Evolutionary conservation across 2,888 invertebrate genomes (phyloP).

Genomic region (Drosophila prolongata): DNA sequence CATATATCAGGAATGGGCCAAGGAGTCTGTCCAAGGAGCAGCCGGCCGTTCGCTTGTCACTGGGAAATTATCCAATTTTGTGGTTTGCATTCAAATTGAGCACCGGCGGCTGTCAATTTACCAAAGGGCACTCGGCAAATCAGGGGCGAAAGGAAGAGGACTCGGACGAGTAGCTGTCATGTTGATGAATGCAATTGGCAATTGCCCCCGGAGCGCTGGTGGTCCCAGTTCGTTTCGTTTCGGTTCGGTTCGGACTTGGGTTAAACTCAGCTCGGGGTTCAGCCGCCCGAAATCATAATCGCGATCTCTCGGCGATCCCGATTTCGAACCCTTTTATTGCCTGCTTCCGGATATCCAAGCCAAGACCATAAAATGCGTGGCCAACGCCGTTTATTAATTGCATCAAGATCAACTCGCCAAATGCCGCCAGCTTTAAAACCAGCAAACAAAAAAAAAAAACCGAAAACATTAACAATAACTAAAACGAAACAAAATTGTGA

Average conservation of each 20-base stretch:
- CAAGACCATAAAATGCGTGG: conserved; percentile 58
- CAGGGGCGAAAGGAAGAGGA: conserved; percentile 1
- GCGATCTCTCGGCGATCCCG: conserved; percentile 56
- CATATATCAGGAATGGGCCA: conserved; percentile 80
- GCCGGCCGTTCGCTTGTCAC: conserved; percentile 77
- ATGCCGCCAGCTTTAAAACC: conserved; percentile 69
- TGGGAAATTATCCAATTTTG: conserved; percentile 84
- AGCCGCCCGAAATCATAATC: conserved; percentile 68
- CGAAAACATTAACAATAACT: conserved; percentile 11
- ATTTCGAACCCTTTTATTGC: conserved; percentile 59
- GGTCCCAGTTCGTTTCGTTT: conserved; percentile 34
- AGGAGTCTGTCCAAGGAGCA: conserved; percentile 14
- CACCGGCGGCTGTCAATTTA: conserved; percentile 81
- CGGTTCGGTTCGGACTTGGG: conserved; percentile 5
- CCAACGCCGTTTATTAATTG: conserved; percentile 77
- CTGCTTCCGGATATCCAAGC: conserved; percentile 81
- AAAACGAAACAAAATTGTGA: conserved; percentile 45
- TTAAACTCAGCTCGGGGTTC: background rate
- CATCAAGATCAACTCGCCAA: conserved; percentile 79
- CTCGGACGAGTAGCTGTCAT: conserved; percentile 74
- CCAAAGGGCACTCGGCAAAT: conserved; percentile 35
- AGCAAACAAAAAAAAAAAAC: conserved; percentile 42
- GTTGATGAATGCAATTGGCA: conserved; percentile 72
- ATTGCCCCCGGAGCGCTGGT: conserved; percentile 38
- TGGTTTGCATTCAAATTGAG: conserved; percentile 83